These are phyloP conservation scores for Xestia xanthographa DNA, from an alignment of 2,888 invertebrate genomes.

Conservation along the genomic window DNA sequence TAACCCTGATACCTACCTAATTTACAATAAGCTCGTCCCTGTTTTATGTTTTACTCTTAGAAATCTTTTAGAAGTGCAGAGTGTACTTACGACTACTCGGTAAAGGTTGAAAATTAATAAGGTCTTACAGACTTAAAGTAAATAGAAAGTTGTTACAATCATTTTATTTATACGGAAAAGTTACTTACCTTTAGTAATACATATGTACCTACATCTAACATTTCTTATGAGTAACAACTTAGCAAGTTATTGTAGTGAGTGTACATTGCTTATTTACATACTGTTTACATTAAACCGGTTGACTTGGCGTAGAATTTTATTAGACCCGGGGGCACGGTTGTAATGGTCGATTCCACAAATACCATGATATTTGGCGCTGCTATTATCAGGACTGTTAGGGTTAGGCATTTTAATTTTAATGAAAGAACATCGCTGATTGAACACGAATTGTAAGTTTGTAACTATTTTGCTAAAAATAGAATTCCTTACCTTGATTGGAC, in stretches of 20 bases:
- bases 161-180: not conserved
- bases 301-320: not conserved
- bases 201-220: not conserved
- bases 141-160: not conserved
- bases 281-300: constrained; percentile 6
- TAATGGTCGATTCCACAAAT: not conserved
- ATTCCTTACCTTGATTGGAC: constrained; percentile 51
- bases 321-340: not conserved
- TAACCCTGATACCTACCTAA: not conserved
- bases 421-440: not conserved
- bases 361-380: not conserved
- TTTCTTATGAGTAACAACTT: not conserved
- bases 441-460: not conserved
- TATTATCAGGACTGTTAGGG: not conserved
- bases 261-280: constrained; percentile 19
- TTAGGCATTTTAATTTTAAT: not conserved
- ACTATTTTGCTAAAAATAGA: not conserved
- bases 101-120: not conserved
- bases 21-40: no score
- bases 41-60: not conserved
- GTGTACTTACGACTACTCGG: not conserved
- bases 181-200: not conserved
- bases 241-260: not conserved
- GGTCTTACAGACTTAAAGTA: no score
- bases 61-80: not conserved